phyloP scores from a whole-genome alignment of 2,888 invertebrate species.

The Heliothis peltigera region DNA sequence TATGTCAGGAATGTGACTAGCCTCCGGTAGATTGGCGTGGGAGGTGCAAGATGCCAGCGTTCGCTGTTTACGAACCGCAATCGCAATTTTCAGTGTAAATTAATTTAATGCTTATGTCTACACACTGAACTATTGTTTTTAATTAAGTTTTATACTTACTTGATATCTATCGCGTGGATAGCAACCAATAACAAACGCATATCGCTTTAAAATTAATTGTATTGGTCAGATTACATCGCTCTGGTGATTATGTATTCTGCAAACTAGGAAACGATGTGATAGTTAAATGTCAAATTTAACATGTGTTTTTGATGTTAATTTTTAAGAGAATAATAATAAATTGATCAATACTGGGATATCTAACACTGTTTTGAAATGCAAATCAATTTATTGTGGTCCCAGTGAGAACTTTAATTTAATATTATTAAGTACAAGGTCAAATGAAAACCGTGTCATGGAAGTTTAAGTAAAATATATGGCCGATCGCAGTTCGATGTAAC shows the following conservation, averaged over 20 bases:
- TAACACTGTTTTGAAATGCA: slow-evolving; percentile 27
- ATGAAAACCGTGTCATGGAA: slow-evolving; percentile 73
- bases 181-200: slow-evolving; percentile 8
- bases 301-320: slow-evolving; percentile 5
- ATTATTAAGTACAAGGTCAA: slow-evolving; percentile 72
- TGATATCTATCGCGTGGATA: slow-evolving; percentile 8
- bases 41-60: slow-evolving; percentile 78
- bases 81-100: slow-evolving; percentile 68
- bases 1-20: slow-evolving; percentile 87
- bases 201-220: slow-evolving; percentile 13
- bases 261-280: slow-evolving; percentile 26
- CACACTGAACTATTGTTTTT: slow-evolving; percentile 9
- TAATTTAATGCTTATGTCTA: slow-evolving; percentile 40
- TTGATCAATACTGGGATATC: slow-evolving; percentile 6
- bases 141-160: slow-evolving; percentile 12
- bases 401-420: slow-evolving; percentile 63
- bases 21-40: slow-evolving; percentile 82
- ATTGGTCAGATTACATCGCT: slow-evolving; percentile 16
- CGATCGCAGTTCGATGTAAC: slow-evolving; percentile 74
- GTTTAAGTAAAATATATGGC: slow-evolving; percentile 74
- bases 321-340: neutral
- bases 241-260: slow-evolving; percentile 17
- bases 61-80: slow-evolving; percentile 71
- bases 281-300: slow-evolving; percentile 2
- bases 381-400: slow-evolving; percentile 52